Evolutionary conservation across 2,113 vertebrate genomes (phyloP).

Genomic region (Arizona elegans): DNA sequence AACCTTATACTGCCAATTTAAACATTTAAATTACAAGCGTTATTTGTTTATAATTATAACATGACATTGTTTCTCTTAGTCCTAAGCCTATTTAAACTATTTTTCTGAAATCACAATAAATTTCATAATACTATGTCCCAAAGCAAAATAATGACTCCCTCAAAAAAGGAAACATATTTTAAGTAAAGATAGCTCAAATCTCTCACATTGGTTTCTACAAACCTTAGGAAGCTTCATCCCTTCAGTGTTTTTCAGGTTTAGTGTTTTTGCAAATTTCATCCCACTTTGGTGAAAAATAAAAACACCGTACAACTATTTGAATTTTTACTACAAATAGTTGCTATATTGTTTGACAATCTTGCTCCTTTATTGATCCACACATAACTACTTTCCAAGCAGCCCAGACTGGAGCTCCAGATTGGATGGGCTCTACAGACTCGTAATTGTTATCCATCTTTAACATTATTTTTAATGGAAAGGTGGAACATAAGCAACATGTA

Average conservation of each 20-base stretch:
- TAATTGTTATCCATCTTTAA: neutral
- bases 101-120: neutral
- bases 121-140: neutral
- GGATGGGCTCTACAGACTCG: neutral
- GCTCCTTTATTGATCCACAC: neutral
- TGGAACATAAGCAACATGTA: neutral
- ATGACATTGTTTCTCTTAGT: neutral
- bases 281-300: neutral
- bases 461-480: neutral
- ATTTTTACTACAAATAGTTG: neutral
- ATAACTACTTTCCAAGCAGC: neutral
- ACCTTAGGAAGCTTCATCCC: neutral
- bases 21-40: neutral
- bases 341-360: neutral
- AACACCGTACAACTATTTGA: neutral
- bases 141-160: neutral
- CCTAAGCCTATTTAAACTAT: neutral
- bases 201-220: neutral
- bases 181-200: neutral
- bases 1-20: neutral
- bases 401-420: neutral
- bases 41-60: neutral
- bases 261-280: neutral
- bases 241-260: neutral
- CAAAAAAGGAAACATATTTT: neutral